Conservation (phyloP, 1,140 invertebrate species). For the Halotydeus destructor region DNA sequence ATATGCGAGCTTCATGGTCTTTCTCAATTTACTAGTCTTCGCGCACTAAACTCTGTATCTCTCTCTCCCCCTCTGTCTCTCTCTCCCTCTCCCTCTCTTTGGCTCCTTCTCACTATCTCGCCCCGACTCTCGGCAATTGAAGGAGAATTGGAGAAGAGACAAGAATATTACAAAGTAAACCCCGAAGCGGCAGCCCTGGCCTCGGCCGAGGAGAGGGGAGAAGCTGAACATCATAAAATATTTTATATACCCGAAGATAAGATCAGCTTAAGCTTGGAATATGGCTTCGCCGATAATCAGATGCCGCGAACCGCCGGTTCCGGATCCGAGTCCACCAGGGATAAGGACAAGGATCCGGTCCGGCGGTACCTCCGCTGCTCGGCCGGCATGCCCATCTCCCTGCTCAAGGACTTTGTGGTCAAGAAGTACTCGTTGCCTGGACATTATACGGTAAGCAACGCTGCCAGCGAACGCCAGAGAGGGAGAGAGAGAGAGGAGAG, state of each 20-base stretch:
- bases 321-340: neutral
- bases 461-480: too few species aligned
- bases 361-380: constrained; percentile 57
- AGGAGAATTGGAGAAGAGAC: constrained; percentile 28
- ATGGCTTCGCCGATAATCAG: constrained; percentile 8
- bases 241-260: constrained; percentile 21
- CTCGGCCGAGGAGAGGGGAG: constrained; percentile 25
- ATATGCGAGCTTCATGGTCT: too few species aligned
- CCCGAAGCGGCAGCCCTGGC: too few species aligned
- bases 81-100: too few species aligned
- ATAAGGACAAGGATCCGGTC: neutral
- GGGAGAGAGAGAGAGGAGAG: too few species aligned
- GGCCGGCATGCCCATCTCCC: constrained; percentile 56
- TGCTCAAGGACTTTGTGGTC: constrained; percentile 67
- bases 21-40: too few species aligned
- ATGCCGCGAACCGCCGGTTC: neutral
- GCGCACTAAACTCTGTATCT: too few species aligned
- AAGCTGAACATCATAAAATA: constrained; percentile 19
- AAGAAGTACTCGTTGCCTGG: constrained; percentile 48
- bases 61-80: too few species aligned
- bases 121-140: too few species aligned
- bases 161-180: constrained; percentile 24
- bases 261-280: constrained; percentile 23
- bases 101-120: too few species aligned
- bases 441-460: too few species aligned